Percentiles rank a stretch among this genome's conserved stretches.
Conservation (phyloP, 2,888 invertebrate genomes). For the Drosophila kanekoi region DNA sequence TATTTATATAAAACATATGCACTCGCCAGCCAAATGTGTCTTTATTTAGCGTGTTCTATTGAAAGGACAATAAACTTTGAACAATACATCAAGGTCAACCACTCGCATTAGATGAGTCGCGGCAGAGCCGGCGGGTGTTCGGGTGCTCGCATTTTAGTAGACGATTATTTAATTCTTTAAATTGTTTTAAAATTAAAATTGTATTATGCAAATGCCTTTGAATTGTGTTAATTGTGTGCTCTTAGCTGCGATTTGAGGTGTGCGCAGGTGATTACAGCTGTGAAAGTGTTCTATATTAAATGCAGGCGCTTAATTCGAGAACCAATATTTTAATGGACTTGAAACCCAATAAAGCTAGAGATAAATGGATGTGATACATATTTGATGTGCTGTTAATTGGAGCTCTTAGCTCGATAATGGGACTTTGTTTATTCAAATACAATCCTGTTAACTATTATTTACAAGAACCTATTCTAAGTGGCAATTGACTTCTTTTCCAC, state of each 20-base stretch:
- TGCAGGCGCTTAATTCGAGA: not conserved
- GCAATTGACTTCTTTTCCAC: too few relatives aligned
- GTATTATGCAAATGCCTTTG: conserved; percentile 40
- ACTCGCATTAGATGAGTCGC: conserved; percentile 68
- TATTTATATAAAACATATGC: conserved; percentile 40
- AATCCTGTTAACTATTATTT: not conserved
- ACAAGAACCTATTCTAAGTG: too few relatives aligned
- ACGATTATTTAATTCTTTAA: conserved; percentile 50
- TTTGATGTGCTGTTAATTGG: not conserved
- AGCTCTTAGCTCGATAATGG: not conserved
- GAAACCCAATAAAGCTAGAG: not conserved
- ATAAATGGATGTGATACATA: not conserved
- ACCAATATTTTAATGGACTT: not conserved
- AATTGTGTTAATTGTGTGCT: conserved; percentile 12
- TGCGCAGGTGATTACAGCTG: not conserved
- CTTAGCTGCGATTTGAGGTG: not conserved
- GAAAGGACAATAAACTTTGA: conserved; percentile 82
- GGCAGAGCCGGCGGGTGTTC: conserved; percentile 24
- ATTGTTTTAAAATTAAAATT: conserved; percentile 34
- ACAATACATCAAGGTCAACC: conserved; percentile 76
- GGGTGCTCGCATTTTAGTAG: conserved; percentile 39
- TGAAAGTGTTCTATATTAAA: conserved; percentile 16
- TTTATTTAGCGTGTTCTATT: conserved; percentile 78
- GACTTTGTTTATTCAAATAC: not conserved
- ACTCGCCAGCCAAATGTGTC: conserved; percentile 52